Evolutionary conservation across 35 echinoderm and acorn worm species (phyloP).

Genomic region (Diadema setosum): DNA sequence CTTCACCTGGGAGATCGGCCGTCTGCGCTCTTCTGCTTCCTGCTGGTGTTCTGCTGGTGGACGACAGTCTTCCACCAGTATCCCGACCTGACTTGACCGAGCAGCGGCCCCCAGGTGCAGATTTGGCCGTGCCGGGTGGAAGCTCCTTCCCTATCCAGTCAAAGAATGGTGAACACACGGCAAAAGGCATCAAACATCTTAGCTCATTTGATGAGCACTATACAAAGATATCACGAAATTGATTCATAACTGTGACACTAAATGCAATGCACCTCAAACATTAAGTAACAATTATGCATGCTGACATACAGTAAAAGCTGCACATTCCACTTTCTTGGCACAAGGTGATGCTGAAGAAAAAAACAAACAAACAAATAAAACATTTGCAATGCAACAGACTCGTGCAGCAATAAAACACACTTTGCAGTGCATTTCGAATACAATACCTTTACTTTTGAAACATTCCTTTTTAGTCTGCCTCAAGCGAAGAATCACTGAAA

Average conservation of each 20-base stretch:
- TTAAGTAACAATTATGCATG: not conserved
- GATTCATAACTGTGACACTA: not conserved
- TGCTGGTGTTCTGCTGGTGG: not conserved
- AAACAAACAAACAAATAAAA: too few relatives aligned
- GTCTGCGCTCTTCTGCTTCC: not conserved
- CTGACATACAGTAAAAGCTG: not conserved
- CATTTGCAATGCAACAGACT: too few relatives aligned
- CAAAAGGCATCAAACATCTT: too few relatives aligned
- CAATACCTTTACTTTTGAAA: too few relatives aligned
- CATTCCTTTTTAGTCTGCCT: too few relatives aligned
- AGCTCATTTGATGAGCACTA: too few relatives aligned
- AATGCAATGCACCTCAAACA: not conserved
- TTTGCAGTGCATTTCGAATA: too few relatives aligned
- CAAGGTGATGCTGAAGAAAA: too few relatives aligned
- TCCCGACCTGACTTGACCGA: not conserved
- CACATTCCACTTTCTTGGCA: too few relatives aligned
- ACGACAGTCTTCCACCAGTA: not conserved
- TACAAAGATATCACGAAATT: not conserved
- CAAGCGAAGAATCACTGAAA: too few relatives aligned
- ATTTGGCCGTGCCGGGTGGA: not conserved
- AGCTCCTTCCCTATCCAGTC: not conserved
- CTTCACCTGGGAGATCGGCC: not conserved
- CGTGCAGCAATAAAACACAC: too few relatives aligned
- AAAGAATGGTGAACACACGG: not conserved
- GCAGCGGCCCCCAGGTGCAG: not conserved